Evolutionary conservation across 2,888 invertebrate species (phyloP), one percentile per base, ranked within the genome.

Genomic region (Unio pictorum): DNA sequence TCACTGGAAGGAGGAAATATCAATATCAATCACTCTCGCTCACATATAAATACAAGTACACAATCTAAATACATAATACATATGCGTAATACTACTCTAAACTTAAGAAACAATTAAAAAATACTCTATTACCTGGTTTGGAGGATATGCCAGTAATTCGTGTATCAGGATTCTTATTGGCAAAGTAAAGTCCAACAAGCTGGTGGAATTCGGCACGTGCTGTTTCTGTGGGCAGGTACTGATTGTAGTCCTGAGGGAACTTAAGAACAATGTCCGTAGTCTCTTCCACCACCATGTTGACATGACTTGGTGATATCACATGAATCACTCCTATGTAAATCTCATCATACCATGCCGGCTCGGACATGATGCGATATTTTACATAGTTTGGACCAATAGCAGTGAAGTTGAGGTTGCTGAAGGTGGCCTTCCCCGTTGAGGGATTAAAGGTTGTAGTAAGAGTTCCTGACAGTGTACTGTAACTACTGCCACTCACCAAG

Each of bases 331-430:
- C 67, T 55, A 74, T 71, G 4, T 69, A 61, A 26, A 64, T 64
- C 30, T 79, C 72, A 59, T 71, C 68, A 66, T 80, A 80, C n/a
- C 72, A 75, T 3, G 71, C 30, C n/a, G 81, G 81, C 5, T 59
- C 71, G 7, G 78, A 78, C 45, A 63, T 67, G 4, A 74, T 59
- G 54, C 55, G 67, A 64, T 79, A 70, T 34, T 71, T 66, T 58
- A 81, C 23, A 18, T 73, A 70, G 65, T 81, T 80, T 15, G 64
- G 61, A 17, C 81, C 80, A 5, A 68, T 56, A n/a, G 61, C 66
- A 20, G 78, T 71, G 55, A 83, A 56, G n/a, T 68, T 64, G 20
- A 83, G 68, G 26, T 74, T 71, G 45, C 55, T 67, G 74, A 81
- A 81, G 54, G 59, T 69, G 34, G 72, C 74, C 20, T 64, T 56